These are phyloP conservation scores for Rachycentron canadum DNA, from an alignment of 2,797 vertebrate species.

Conservation along the genomic window DNA sequence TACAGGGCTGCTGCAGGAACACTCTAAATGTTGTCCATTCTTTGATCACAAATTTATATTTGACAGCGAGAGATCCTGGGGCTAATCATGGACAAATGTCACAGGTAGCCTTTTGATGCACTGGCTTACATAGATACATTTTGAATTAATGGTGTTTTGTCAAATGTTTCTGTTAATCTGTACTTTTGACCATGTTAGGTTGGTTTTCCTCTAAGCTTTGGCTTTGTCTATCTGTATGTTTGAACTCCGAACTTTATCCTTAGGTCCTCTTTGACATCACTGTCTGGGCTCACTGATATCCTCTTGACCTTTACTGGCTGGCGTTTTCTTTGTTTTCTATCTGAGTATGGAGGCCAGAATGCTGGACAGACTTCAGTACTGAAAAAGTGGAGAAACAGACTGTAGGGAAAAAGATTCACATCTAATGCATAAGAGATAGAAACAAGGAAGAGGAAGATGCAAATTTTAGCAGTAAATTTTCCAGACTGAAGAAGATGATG, in stretches of 20 bases:
- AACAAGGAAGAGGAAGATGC: neutral
- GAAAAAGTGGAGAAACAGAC: slow-evolving; percentile 20
- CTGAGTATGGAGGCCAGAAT: slow-evolving; percentile 26
- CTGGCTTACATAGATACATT: slow-evolving; percentile 14
- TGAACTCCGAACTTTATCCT: slow-evolving; percentile 43
- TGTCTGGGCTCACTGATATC: slow-evolving; percentile 43
- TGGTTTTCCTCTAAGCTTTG: slow-evolving; percentile 36
- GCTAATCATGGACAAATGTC: slow-evolving; percentile 2
- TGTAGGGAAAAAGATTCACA: neutral
- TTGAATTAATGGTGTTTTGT: slow-evolving; percentile 28
- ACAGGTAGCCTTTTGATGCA: neutral
- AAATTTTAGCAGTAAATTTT: neutral
- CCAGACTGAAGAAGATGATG: neutral
- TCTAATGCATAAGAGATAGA: neutral
- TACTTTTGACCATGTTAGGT: neutral
- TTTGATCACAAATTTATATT: slow-evolving; percentile 18
- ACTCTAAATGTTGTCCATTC: neutral
- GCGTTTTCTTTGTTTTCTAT: slow-evolving; percentile 20
- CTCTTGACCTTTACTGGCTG: slow-evolving; percentile 47
- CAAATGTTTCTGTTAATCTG: slow-evolving; percentile 10
- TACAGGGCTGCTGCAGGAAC: slow-evolving; percentile 48
- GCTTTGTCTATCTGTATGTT: no score
- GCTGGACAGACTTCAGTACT: slow-evolving; percentile 5
- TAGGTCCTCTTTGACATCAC: slow-evolving; percentile 41
- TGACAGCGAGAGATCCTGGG: neutral